Conservation (phyloP, 37 sponge, comb jelly and placozoan genomes). For the Chondrosia reniformis region DNA sequence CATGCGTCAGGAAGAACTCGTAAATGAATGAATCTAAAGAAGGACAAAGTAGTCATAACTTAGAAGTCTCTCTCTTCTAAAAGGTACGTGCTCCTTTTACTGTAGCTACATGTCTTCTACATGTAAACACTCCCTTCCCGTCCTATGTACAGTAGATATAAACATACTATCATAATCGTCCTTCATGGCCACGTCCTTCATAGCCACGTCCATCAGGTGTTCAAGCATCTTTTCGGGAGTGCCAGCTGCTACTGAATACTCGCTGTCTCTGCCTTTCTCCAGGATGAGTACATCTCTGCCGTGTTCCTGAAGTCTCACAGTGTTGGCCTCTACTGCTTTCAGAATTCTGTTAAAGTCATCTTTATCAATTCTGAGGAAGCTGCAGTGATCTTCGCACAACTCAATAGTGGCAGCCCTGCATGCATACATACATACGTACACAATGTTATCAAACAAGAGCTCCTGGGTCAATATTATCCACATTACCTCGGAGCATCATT, state of each 20-base stretch:
- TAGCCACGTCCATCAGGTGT: conserved; percentile 58
- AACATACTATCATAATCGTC: neutral
- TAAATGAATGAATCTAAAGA: conserved; percentile 63
- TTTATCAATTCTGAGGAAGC: conserved; percentile 65
- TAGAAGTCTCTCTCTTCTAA: too few relatives aligned
- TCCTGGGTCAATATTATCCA: too few relatives aligned
- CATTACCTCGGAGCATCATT: conserved; percentile 63
- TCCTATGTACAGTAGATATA: neutral
- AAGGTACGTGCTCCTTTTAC: neutral
- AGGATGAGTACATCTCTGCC: conserved; percentile 78
- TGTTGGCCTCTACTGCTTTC: conserved; percentile 73
- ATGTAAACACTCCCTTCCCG: neutral
- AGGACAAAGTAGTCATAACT: neutral
- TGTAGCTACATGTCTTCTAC: neutral
- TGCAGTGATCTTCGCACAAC: conserved; percentile 55
- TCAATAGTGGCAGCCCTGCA: conserved; percentile 50
- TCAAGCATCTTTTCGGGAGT: conserved; percentile 80
- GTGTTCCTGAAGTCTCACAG: conserved; percentile 56
- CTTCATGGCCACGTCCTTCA: conserved; percentile 20
- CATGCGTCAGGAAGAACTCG: conserved; percentile 85
- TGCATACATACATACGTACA: neutral
- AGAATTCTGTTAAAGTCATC: conserved; percentile 79
- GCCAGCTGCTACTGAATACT: conserved; percentile 61
- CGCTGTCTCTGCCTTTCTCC: conserved; percentile 46
- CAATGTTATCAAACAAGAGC: neutral